Conservation (phyloP, 2,113 vertebrate species). For the Dromaius novaehollandiae region DNA sequence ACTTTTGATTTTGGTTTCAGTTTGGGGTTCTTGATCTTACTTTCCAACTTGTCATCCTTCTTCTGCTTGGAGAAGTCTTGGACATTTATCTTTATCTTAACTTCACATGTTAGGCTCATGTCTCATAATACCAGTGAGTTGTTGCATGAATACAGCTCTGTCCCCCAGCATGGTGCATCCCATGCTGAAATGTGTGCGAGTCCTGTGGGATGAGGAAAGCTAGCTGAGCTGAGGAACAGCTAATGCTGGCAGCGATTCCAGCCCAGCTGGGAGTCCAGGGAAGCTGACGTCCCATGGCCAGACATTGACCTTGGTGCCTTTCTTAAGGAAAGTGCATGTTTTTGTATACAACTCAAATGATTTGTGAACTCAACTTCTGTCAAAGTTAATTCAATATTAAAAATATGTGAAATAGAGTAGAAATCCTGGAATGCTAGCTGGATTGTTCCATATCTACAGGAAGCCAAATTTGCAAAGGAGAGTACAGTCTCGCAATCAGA, state of each 20-base stretch:
- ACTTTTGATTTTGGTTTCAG: conserved; percentile 52
- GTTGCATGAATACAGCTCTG: conserved; percentile 47
- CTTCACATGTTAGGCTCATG: conserved; percentile 39
- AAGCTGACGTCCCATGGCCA: background rate
- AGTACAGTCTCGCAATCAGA: background rate
- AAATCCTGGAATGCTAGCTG: background rate
- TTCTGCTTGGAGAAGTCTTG: conserved; percentile 54
- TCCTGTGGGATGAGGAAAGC: conserved; percentile 36
- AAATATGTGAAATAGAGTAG: background rate
- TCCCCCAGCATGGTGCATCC: conserved; percentile 45
- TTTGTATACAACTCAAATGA: background rate
- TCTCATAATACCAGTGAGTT: conserved; percentile 50
- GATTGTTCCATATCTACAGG: background rate
- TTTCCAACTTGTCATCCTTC: conserved; percentile 10
- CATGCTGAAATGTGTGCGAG: background rate
- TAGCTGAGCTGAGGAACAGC: conserved; percentile 16
- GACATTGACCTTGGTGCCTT: conserved; percentile 21
- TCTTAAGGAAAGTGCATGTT: background rate
- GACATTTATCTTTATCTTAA: conserved; percentile 52
- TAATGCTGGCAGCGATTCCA: conserved; percentile 29
- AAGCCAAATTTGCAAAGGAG: background rate
- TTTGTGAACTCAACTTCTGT: background rate
- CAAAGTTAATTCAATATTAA: background rate
- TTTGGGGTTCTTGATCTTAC: conserved; percentile 41
- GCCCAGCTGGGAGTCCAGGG: background rate